Evolutionary conservation across 2,797 vertebrate species (phyloP).

Genomic region (Enteromius anoplus): DNA sequence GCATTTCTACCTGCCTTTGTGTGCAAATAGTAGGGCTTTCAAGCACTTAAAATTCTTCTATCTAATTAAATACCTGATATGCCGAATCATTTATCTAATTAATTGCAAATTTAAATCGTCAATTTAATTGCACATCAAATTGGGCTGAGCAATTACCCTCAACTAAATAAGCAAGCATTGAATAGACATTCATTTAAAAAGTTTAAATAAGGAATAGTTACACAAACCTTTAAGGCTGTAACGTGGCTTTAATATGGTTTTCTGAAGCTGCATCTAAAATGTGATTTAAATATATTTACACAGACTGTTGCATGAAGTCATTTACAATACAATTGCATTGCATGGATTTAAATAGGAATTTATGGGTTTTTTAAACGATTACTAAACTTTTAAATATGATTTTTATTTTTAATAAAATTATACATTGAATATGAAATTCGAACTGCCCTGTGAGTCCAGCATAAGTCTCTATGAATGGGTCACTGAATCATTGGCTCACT

Average conservation of each 20-base stretch:
- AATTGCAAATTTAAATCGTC: no score
- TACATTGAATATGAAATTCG: background rate
- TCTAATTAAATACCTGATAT: background rate
- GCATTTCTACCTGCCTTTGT: background rate
- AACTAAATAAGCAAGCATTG: background rate
- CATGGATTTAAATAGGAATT: background rate
- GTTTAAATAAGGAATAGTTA: background rate
- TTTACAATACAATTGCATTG: background rate
- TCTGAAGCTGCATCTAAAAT: background rate
- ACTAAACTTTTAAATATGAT: background rate
- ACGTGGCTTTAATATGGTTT: background rate
- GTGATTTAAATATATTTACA: background rate
- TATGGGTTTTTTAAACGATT: background rate
- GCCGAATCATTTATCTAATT: no score
- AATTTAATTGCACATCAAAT: background rate
- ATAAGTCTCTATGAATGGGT: background rate
- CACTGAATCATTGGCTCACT: background rate
- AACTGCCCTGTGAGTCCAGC: background rate
- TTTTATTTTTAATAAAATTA: background rate
- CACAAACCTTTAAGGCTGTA: background rate
- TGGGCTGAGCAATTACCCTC: background rate
- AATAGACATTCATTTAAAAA: background rate
- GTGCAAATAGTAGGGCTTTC: background rate
- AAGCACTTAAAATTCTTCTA: background rate
- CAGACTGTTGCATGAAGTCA: background rate